Percentiles rank a stretch among this genome's conserved stretches.
phyloP scores from a whole-genome alignment of 2,113 vertebrate genomes.

The Phrynosoma platyrhinos region DNA sequence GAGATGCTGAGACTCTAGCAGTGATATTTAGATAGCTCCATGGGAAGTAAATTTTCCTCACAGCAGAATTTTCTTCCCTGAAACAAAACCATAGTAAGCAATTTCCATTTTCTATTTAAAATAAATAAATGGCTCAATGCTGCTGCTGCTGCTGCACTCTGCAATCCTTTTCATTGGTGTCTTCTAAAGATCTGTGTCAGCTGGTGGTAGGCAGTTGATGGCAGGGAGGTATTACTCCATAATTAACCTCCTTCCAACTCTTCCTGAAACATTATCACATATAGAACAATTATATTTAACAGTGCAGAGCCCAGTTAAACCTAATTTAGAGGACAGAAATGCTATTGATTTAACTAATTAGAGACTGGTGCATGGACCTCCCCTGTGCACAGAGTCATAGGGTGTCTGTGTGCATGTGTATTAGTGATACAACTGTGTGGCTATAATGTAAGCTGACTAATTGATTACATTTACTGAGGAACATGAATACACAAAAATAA shows the following conservation, averaged over 20 bases:
- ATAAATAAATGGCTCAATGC: constrained; percentile 8
- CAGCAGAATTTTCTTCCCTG: constrained; percentile 47
- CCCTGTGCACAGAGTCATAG: constrained; percentile 6
- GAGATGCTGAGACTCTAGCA: constrained; percentile 45
- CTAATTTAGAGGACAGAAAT: constrained; percentile 24
- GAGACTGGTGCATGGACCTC: neutral
- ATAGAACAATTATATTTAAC: constrained; percentile 31
- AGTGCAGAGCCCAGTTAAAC: constrained; percentile 21
- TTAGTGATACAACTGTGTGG: neutral
- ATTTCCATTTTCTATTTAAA: constrained; percentile 43
- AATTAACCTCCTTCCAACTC: constrained; percentile 12
- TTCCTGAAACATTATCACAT: neutral
- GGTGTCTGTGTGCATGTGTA: neutral
- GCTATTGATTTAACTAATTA: constrained; percentile 33
- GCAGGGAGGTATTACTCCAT: constrained; percentile 8
- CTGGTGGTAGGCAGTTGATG: constrained; percentile 32
- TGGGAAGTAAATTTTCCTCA: constrained; percentile 51
- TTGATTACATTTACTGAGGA: constrained; percentile 14
- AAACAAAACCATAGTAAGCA: constrained; percentile 57
- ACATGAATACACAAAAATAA: neutral
- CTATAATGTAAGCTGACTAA: constrained; percentile 1
- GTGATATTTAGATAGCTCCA: constrained; percentile 56
- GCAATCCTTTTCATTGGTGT: constrained; percentile 48
- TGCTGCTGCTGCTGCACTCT: constrained; percentile 28
- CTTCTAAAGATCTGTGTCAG: constrained; percentile 47